These are phyloP conservation scores for Pollimyrus isidori DNA, from an alignment of 2,113 vertebrate genomes.

Conservation along the genomic window DNA sequence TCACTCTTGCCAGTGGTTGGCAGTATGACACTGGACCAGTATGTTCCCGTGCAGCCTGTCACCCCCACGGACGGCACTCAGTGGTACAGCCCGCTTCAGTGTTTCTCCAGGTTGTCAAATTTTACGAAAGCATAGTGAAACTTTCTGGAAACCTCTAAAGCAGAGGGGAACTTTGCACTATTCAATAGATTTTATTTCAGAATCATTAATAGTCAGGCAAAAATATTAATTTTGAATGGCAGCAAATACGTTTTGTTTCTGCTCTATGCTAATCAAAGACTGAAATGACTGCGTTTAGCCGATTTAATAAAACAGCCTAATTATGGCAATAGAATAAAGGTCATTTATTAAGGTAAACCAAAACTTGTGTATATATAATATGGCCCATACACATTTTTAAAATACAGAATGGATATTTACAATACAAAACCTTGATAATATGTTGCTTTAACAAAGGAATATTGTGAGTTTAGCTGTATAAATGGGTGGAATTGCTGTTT, in stretches of 20 bases:
- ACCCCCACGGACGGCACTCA: background rate
- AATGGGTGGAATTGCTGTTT: background rate
- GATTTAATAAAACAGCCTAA: background rate
- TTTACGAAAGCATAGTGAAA: background rate
- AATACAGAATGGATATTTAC: background rate
- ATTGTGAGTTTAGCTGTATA: background rate
- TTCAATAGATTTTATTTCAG: background rate
- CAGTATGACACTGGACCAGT: background rate
- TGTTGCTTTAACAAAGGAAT: background rate
- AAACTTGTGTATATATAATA: background rate
- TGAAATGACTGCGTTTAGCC: background rate
- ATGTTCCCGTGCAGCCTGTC: background rate
- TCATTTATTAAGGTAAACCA: background rate
- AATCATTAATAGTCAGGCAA: background rate
- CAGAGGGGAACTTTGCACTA: background rate
- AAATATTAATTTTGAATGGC: background rate
- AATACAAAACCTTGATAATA: background rate
- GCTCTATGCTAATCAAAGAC: background rate
- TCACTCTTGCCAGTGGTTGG: slow-evolving; percentile 2
- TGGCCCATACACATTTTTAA: background rate
- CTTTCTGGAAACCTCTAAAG: background rate
- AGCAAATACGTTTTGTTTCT: background rate
- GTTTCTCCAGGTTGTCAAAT: background rate
- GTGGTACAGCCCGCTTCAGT: background rate
- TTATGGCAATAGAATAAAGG: background rate